Evolutionary conservation across 92 coral and sea anemone genomes (phyloP), one percentile per base, ranked within the genome.

Genomic region (Epizoanthus rinbou): DNA sequence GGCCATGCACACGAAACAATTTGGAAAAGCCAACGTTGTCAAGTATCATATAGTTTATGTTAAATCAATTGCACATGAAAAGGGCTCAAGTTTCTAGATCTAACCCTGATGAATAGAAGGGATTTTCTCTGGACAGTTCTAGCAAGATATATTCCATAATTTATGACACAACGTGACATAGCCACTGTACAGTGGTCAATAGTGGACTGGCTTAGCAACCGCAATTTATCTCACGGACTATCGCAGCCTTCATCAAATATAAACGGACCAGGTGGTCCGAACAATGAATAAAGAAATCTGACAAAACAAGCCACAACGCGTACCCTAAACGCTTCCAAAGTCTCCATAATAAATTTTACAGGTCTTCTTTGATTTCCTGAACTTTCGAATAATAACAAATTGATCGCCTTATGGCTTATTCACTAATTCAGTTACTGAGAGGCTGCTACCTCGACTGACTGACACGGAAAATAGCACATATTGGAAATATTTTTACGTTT

Each of bases 341-440:
- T 50, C 14, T 50, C 54, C 15, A 50, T 50, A 50, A 50, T 50
- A 50, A 50, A 74, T 50, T 50, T 43, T 43, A 47, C 54, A 50
- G 80, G 37, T 18, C 43, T 43, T 47, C 16, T 43, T 35, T 63
- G 58, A 63, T 63, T 52, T 58, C 62, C 80, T 74, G 80, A 63
- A 74, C 17, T 63, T 15, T 52, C 3, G 8, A 52, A 39, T 8
- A 74, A 21, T 47, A 50, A 37, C 43, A 37, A 37, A 37, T 37
- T 37, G 43, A 6, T 37, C 43, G 17, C 15, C 14, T 52, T 74
- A 23, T 74, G 31, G 31, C 31, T 28, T 28, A 28, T 28, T 28
- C 31, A 28, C 31, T 28, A 28, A 28, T 28, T 28, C 31, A 28
- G 31, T 28, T 28, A 28, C 31, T 74, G 16, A 19, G 17, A 17